phyloP scores from a whole-genome alignment of 2,113 vertebrate genomes.

The Isichthys henryi region DNA sequence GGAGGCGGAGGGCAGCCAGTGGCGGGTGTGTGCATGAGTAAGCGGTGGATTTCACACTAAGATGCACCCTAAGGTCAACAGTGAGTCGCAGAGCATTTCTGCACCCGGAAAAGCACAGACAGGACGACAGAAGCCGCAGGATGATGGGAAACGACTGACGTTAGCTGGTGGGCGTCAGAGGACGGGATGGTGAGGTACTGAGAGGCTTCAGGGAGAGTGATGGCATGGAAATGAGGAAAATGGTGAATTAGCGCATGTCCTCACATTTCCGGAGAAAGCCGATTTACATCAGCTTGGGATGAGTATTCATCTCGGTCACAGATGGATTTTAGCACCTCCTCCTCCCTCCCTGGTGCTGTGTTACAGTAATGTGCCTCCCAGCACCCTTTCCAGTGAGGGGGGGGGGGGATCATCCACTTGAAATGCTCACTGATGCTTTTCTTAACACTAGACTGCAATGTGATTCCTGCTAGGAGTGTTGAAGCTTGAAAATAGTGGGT shows the following conservation, averaged over 20 bases:
- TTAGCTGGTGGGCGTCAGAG: conserved; percentile 20
- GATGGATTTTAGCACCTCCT: neutral
- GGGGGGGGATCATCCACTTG: neutral
- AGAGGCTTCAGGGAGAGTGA: neutral
- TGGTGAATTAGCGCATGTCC: neutral
- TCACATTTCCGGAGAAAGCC: neutral
- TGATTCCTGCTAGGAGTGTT: neutral
- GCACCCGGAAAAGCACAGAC: neutral
- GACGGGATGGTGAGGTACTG: neutral
- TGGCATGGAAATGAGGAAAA: neutral
- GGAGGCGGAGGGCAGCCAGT: neutral
- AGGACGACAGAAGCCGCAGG: conserved; percentile 14
- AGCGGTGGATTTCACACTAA: neutral
- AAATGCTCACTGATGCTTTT: neutral
- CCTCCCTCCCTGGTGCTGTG: neutral
- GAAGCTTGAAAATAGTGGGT: conserved; percentile 12
- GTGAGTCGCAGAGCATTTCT: neutral
- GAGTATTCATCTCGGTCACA: neutral
- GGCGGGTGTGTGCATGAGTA: neutral
- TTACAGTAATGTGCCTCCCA: neutral
- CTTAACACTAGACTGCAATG: neutral
- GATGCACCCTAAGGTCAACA: neutral
- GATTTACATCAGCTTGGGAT: neutral
- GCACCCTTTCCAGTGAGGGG: neutral
- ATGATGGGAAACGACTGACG: conserved; percentile 15